These are phyloP conservation scores for human (Homo sapiens) DNA, from an alignment of 2,113 vertebrate species.

Conservation along the genomic window GRCh38 chr7:132047501-132048000, in stretches of 20 bases:
- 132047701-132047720: background rate
- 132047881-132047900: background rate
- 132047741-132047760: background rate
- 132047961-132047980: constrained; percentile 20
- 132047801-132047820: background rate
- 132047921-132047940: constrained; percentile 11
- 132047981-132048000: background rate
- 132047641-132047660: background rate
- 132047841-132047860: constrained; percentile 14
- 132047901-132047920: background rate
- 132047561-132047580: background rate
- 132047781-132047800: background rate
- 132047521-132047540: background rate
- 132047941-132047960: background rate
- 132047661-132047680: background rate
- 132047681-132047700: background rate
- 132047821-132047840: background rate
- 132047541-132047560: background rate
- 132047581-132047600: background rate
- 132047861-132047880: background rate
- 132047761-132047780: background rate
- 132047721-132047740: background rate
- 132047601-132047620: background rate
- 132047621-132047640: background rate
- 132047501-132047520: background rate